Base-by-base conservation (phyloP, 1,140 invertebrate genomes). In the Zelostemma sp. region DNA sequence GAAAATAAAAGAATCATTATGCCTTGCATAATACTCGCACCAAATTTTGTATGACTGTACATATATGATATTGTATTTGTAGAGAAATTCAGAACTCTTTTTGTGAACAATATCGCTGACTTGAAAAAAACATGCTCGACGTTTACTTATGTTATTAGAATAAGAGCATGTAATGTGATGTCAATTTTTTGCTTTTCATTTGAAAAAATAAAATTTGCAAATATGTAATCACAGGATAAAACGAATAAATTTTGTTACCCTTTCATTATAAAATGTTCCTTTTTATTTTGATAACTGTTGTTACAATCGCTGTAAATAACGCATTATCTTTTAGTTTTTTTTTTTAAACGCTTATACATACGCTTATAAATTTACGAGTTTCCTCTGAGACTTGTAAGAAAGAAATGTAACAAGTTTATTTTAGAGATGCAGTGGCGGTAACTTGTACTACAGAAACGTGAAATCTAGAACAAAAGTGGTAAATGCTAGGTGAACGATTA, bases 311-410 rank as follows among this genome's bases (percentile, higher is more conserved):
- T n/a, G n/a, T n/a, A n/a, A n/a, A n/a, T n/a, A n/a, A n/a, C n/a
- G n/a, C n/a, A n/a, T n/a, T n/a, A n/a, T n/a, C n/a, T n/a, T n/a
- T n/a, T n/a, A n/a, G n/a, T n/a, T n/a, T n/a, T 41, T 35, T 55
- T 38, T 38, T 5, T n/a, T 38, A 38, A 38, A 38, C 12, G 3
- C 2, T 38, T 38, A 3, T 38, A 38, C 21, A 25, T 25, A 25
- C 8, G 21, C 8, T 50, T 43, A 49, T 35, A 63, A 54, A 33
- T 33, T 55, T 25, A 50, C 54, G 50, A 51, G 57, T 64, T 74
- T 77, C 76, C 73, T 62, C 68, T 9, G 53, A 73, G 65, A 74
- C 56, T 65, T 68, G 17, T 58, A 72, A 59, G 72, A 51, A 69
- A 59, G 73, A 35, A 68, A 64, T 51, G 62, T 31, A 33, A 55